Evolutionary conservation across 2,888 invertebrate genomes (phyloP).

Genomic region (Lissonota sp.): DNA sequence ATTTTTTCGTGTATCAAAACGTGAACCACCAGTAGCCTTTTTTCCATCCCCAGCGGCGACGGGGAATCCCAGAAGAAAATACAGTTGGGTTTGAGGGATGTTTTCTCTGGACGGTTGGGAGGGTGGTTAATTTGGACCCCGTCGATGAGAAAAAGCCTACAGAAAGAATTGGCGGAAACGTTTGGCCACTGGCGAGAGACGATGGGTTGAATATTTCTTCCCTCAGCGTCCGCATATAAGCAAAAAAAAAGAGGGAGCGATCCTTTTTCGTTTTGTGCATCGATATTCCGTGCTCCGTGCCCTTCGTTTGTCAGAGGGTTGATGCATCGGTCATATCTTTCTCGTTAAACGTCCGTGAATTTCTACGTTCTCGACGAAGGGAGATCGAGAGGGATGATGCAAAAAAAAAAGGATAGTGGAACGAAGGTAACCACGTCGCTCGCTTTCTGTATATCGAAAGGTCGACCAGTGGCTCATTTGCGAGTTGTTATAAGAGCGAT

Average conservation of each 20-base stretch:
- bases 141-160: background rate
- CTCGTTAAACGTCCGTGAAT: conserved; percentile 39
- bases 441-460: conserved; percentile 58
- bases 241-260: background rate
- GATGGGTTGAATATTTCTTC: conserved; percentile 33
- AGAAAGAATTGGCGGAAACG: conserved; percentile 14
- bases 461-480: conserved; percentile 66
- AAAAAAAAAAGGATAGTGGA: conserved; percentile 20
- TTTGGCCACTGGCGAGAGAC: conserved; percentile 32
- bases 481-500: conserved; percentile 65
- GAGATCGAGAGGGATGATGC: conserved; percentile 3
- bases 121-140: conserved; percentile 36
- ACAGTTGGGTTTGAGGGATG: conserved; percentile 1
- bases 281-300: background rate
- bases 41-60: conserved; percentile 5
- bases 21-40: conserved; percentile 38
- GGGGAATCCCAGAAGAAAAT: background rate
- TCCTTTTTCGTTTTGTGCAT: background rate
- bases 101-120: conserved; percentile 27
- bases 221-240: background rate
- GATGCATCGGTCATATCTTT: conserved; percentile 13
- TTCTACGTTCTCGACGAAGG: conserved; percentile 33
- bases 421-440: conserved; percentile 32
- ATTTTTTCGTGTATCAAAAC: conserved; percentile 20
- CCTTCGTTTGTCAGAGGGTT: too few relatives aligned